Base-by-base conservation (phyloP, 2,797 vertebrate species). In the Poecilia wingei region DNA sequence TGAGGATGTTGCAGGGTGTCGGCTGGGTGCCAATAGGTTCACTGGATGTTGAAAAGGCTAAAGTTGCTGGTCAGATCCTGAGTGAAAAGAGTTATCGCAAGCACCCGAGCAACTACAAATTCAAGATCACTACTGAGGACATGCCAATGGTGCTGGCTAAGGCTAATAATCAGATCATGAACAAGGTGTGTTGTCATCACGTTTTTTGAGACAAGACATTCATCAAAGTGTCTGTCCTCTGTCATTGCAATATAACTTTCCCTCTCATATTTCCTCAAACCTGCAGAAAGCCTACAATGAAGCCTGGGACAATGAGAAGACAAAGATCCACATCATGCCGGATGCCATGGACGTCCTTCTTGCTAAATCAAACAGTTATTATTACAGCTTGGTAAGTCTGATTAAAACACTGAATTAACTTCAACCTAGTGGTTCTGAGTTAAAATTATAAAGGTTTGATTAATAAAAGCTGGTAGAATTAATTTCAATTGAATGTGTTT, bases 21-120 rank as follows among this genome's bases (percentile, higher is more conserved):
- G 98, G 98, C 74, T 99, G 98, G 98, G 84, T 98, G 14, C 98
- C 98, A 0, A 95, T 97, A 78, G 96, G 98, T 16, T 98, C 97
- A 0, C 66, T 98, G 74, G 98, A 97, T 77, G 97, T 97, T 12
- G 94, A 97, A 88, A 98, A 97, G 82, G 96, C 89, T 25, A 98
- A 96, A 91, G 98, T 96, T 89, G 97, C 97, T 14, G 94, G 91
- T 0, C 95, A 97, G 2, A 95, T 97, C 82, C 94, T 99, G 53
- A 97, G 92, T 53, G 98, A 99, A 31, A 92, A 70, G 51, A 95
- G 95, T 18, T 99, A 99, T 53, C 96, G 96, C 18, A 97, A 98
- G 88, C 97, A 95, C 53, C 98, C 98, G 0, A 96, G 97, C 90
- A 90, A 96, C 90, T 81, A 94, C 95, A 0, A 94, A 94, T 93